These are phyloP conservation scores for Phocoena phocoena DNA, from an alignment of 2,113 vertebrate genomes.

Conservation along the genomic window DNA sequence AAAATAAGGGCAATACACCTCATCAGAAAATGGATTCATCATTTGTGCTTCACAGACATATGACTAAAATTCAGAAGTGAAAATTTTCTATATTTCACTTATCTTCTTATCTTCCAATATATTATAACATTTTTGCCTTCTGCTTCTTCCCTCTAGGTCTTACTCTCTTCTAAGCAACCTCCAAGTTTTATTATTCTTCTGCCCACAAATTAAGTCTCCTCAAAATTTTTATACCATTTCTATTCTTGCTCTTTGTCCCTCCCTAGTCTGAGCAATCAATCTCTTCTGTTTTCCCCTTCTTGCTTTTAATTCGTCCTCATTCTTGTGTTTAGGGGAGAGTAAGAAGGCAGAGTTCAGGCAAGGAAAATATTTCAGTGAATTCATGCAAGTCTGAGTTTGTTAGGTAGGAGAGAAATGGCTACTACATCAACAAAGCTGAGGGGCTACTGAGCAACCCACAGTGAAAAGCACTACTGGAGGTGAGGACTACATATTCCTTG, in stretches of 20 bases:
- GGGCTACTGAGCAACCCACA: neutral
- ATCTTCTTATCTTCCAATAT: neutral
- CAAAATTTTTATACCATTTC: neutral
- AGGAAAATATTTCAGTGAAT: conserved; percentile 18
- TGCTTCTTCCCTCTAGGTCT: neutral
- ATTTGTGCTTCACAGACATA: neutral
- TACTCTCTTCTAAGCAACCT: neutral
- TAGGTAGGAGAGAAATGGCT: neutral
- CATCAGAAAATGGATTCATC: neutral
- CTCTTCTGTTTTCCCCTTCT: neutral
- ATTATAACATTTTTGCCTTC: neutral
- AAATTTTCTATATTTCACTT: neutral
- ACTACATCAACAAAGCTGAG: neutral
- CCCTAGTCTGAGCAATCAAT: neutral
- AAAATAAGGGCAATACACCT: neutral
- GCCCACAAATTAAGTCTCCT: neutral
- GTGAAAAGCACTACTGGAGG: neutral
- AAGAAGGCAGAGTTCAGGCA: neutral
- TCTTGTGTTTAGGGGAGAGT: neutral
- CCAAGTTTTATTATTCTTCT: neutral
- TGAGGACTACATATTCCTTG: neutral
- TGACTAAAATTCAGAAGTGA: neutral
- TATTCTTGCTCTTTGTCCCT: neutral
- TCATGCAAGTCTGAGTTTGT: neutral
- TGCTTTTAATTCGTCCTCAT: conserved; percentile 46